Conservation (phyloP, 1,140 invertebrate species). For the Drosophila lacteicornis region DNA sequence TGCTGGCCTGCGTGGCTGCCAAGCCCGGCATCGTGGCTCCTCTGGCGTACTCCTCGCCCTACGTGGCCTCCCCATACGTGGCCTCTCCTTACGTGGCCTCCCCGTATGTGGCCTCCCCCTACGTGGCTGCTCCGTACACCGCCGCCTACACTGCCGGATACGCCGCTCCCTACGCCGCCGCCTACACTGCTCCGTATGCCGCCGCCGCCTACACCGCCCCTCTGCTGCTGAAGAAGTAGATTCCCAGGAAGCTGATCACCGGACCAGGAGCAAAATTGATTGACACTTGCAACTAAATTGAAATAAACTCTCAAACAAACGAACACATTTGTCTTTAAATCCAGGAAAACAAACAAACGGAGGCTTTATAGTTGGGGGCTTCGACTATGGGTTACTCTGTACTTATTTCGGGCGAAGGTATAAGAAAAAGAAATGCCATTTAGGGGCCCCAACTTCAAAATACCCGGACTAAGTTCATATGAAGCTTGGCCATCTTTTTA, state of each 20-base stretch:
- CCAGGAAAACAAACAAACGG: not conserved
- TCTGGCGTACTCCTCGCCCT: constrained; percentile 68
- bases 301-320: constrained; percentile 41
- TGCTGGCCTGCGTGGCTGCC: constrained; percentile 68
- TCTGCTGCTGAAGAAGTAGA: constrained; percentile 72
- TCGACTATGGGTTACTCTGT: not conserved
- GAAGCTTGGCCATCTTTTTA: too few relatives aligned
- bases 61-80: constrained; percentile 62
- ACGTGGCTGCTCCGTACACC: constrained; percentile 66
- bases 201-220: constrained; percentile 38
- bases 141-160: constrained; percentile 67
- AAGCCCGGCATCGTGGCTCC: constrained; percentile 80
- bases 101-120: constrained; percentile 67
- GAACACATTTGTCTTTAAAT: constrained; percentile 34
- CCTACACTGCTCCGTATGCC: constrained; percentile 55
- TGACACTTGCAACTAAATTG: constrained; percentile 35
- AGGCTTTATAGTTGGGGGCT: not conserved
- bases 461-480: not conserved
- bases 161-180: constrained; percentile 50
- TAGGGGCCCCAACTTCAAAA: too few relatives aligned
- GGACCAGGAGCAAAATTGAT: constrained; percentile 5
- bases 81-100: constrained; percentile 67
- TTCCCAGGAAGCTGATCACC: not conserved
- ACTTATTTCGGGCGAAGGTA: not conserved
- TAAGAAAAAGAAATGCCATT: too few relatives aligned